Evolutionary conservation across 2,113 vertebrate genomes (phyloP).

Genomic region (Alexandromys fortis): DNA sequence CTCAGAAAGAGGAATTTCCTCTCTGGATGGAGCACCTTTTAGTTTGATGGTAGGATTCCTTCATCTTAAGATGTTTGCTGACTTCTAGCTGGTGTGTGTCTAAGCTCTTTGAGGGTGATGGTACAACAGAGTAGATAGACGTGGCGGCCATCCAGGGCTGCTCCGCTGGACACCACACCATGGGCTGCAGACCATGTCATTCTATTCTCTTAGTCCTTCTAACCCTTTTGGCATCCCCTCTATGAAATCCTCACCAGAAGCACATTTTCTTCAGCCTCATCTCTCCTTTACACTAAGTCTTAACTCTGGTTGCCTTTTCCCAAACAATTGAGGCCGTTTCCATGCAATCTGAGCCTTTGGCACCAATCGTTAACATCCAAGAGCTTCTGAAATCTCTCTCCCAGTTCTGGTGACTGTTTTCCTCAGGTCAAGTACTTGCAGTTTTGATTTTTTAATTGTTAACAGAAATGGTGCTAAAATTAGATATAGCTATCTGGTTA

Average conservation of each 20-base stretch:
- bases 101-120: background rate
- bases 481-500: background rate
- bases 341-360: background rate
- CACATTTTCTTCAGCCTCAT: background rate
- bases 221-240: background rate
- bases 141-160: background rate
- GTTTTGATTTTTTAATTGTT: background rate
- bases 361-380: background rate
- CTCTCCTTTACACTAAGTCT: background rate
- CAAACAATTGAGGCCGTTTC: background rate
- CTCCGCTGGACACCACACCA: background rate
- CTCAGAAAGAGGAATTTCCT: background rate
- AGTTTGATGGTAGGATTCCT: background rate
- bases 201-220: background rate
- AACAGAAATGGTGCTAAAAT: background rate
- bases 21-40: background rate
- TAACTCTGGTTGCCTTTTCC: background rate
- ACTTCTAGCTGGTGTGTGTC: background rate
- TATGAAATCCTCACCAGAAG: background rate
- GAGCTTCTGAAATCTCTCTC: background rate
- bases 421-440: background rate
- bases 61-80: background rate
- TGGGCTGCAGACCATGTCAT: accelerated
- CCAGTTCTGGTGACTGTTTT: background rate
- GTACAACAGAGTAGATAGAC: background rate